These are phyloP conservation scores for Pseudomyrmex dendroicus DNA, from an alignment of 1,140 invertebrate species.

Conservation along the genomic window DNA sequence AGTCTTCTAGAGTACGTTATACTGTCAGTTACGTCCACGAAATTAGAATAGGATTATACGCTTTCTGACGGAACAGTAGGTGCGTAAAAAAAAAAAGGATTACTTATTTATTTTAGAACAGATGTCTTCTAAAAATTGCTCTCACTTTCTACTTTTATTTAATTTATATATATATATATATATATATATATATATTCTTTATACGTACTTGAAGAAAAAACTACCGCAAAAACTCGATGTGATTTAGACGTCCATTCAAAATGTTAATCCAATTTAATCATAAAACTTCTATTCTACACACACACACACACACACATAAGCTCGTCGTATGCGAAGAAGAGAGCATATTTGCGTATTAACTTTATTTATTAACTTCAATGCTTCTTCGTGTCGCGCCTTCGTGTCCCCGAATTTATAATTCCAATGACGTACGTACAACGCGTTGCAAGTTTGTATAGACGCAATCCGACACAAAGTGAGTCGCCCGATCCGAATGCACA, in stretches of 20 bases:
- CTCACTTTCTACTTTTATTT: no score
- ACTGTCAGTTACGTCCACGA: slow-evolving; percentile 65
- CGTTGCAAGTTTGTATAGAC: slow-evolving; percentile 10
- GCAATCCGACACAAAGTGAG: slow-evolving; percentile 33
- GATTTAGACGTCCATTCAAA: neutral
- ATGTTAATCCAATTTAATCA: neutral
- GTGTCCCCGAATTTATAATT: slow-evolving; percentile 15
- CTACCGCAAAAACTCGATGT: neutral
- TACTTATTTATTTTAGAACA: no score
- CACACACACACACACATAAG: no score
- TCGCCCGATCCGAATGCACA: slow-evolving; percentile 31
- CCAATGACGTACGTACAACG: slow-evolving; percentile 3
- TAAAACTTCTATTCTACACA: neutral
- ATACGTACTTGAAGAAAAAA: neutral
- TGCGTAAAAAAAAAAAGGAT: no score
- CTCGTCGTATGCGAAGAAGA: neutral
- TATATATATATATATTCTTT: no score
- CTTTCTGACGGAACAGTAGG: neutral
- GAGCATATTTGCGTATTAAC: neutral
- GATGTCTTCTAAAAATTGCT: no score
- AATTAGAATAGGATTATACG: slow-evolving; percentile 65
- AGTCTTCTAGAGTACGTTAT: slow-evolving; percentile 58
- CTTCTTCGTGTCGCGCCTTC: neutral
- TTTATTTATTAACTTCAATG: neutral
- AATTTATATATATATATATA: no score